Percentiles rank a stretch among this genome's conserved stretches.
Conservation (phyloP, 2,113 vertebrate genomes). For the Fukomys damarensis region DNA sequence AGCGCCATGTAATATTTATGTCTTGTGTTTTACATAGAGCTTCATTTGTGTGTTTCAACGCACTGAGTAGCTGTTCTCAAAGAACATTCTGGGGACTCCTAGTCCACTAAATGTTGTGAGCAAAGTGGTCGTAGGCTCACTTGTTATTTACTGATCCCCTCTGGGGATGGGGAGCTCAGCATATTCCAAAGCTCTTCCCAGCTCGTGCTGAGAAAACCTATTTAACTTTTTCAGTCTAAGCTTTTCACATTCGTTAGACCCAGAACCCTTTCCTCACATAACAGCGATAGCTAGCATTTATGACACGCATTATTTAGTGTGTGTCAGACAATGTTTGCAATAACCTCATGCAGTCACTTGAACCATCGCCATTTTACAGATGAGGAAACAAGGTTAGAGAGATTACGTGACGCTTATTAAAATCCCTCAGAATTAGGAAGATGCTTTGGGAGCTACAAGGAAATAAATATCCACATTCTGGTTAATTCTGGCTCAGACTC, state of each 20-base stretch:
- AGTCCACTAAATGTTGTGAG: background rate
- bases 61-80: background rate
- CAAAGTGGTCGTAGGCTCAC: background rate
- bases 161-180: background rate
- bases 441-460: background rate
- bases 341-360: background rate
- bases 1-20: background rate
- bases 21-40: background rate
- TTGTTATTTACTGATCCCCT: background rate
- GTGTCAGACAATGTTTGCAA: background rate
- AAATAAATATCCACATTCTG: conserved; percentile 10
- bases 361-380: background rate
- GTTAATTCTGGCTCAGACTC: background rate
- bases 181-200: background rate
- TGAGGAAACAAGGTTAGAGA: conserved; percentile 60
- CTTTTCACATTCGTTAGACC: background rate
- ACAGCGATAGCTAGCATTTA: background rate
- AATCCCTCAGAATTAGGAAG: conserved; percentile 16
- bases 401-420: conserved; percentile 29
- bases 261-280: background rate
- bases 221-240: background rate
- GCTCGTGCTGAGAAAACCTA: background rate
- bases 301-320: background rate
- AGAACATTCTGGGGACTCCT: conserved; percentile 30
- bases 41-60: background rate